phyloP scores from a whole-genome alignment of 1,140 invertebrate species.

The Berghia stephanieae region DNA sequence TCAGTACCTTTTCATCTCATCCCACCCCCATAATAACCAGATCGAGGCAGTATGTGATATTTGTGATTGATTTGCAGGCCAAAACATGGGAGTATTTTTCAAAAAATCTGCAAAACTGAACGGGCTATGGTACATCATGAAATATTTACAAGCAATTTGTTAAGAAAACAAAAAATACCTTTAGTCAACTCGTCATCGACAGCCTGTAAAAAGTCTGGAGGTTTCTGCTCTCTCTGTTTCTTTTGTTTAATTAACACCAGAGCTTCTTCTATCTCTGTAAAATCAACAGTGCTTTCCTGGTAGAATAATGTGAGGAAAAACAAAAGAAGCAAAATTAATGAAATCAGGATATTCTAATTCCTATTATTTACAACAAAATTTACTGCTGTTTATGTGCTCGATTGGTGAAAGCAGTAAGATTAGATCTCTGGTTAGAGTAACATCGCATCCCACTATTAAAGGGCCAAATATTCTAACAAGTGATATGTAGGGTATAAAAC shows the following conservation, averaged over 20 bases:
- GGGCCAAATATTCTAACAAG: too few relatives aligned
- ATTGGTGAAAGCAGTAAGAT: too few relatives aligned
- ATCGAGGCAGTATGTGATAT: not conserved
- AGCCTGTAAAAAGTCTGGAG: slow-evolving; percentile 62
- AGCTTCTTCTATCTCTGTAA: slow-evolving; percentile 68
- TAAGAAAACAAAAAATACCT: slow-evolving; percentile 42
- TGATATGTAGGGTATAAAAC: too few relatives aligned
- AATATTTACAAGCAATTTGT: too few relatives aligned
- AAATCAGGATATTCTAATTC: not conserved
- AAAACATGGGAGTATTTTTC: too few relatives aligned
- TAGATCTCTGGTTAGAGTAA: too few relatives aligned
- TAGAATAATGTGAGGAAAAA: not conserved
- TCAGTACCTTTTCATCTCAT: too few relatives aligned
- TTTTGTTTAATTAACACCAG: slow-evolving; percentile 65
- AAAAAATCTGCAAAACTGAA: not conserved
- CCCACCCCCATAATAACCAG: too few relatives aligned
- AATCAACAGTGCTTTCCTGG: slow-evolving; percentile 66
- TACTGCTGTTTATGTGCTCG: too few relatives aligned
- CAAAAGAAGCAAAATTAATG: not conserved
- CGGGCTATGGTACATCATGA: not conserved
- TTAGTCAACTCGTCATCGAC: slow-evolving; percentile 62
- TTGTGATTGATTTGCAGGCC: too few relatives aligned
- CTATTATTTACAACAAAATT: too few relatives aligned
- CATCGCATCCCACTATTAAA: too few relatives aligned
- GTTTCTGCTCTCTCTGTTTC: slow-evolving; percentile 52